Conservation (phyloP, 2,113 vertebrate genomes). For the Phalacrocorax pelagicus region DNA sequence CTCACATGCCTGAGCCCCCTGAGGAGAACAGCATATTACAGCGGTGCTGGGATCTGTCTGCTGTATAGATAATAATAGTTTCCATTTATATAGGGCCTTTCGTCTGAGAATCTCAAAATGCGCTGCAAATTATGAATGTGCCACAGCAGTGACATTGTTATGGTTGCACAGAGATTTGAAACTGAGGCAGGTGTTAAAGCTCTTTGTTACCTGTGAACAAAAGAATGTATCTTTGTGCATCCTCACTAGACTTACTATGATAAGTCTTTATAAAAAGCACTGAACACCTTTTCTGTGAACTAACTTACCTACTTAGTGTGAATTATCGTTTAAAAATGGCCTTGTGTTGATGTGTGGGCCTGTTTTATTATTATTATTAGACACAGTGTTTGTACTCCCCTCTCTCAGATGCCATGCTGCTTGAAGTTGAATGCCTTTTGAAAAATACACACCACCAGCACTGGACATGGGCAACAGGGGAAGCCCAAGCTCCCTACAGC, state of each 20-base stretch:
- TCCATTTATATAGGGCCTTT: conserved; percentile 27
- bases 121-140: conserved; percentile 17
- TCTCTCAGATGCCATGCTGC: accelerated
- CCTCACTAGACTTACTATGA: background rate
- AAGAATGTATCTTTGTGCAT: background rate
- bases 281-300: background rate
- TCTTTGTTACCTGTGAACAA: conserved; percentile 9
- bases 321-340: background rate
- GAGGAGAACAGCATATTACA: conserved; percentile 20
- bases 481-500: background rate
- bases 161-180: conserved; percentile 4
- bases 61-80: conserved; percentile 44
- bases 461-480: background rate
- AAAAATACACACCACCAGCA: background rate
- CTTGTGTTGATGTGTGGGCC: background rate
- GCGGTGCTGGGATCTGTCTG: background rate
- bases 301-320: background rate
- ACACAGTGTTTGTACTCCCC: accelerated
- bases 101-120: conserved; percentile 36
- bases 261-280: background rate
- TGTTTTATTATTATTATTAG: background rate
- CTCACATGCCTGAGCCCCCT: background rate
- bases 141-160: background rate
- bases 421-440: background rate
- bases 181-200: background rate